Conservation (phyloP, 2,113 vertebrate species). For the Phyllostomus discolor region DNA sequence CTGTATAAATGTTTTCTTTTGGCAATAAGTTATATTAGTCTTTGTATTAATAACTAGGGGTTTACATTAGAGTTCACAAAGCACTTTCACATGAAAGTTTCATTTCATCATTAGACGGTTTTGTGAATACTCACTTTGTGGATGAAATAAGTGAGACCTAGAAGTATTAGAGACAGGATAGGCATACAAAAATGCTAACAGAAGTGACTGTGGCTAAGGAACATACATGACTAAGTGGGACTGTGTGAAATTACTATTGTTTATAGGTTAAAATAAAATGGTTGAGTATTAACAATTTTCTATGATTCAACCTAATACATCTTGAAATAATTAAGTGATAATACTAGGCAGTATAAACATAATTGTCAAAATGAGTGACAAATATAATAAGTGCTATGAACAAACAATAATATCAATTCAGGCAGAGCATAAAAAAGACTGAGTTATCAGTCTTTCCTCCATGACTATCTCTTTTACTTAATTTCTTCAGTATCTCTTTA, state of each 20-base stretch:
- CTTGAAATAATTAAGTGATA: neutral
- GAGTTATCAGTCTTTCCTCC: neutral
- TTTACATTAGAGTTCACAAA: neutral
- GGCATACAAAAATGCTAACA: accelerated
- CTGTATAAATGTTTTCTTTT: neutral
- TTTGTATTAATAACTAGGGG: neutral
- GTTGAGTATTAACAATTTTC: neutral
- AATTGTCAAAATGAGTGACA: slow-evolving; percentile 30
- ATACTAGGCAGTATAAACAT: neutral
- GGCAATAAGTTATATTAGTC: neutral
- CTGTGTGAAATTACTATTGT: neutral
- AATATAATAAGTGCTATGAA: neutral
- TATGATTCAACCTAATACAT: neutral
- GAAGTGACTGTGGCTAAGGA: neutral
- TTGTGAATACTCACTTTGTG: neutral
- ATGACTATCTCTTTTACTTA: neutral
- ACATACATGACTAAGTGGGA: neutral
- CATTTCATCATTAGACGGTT: neutral
- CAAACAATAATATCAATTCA: neutral
- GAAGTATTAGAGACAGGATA: neutral
- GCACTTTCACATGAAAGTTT: neutral
- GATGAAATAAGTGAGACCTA: neutral
- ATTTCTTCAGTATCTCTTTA: neutral
- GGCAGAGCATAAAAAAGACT: neutral
- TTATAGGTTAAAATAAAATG: neutral